Conservation (phyloP, 1,140 invertebrate genomes). For the Mactra quadrangularis region DNA sequence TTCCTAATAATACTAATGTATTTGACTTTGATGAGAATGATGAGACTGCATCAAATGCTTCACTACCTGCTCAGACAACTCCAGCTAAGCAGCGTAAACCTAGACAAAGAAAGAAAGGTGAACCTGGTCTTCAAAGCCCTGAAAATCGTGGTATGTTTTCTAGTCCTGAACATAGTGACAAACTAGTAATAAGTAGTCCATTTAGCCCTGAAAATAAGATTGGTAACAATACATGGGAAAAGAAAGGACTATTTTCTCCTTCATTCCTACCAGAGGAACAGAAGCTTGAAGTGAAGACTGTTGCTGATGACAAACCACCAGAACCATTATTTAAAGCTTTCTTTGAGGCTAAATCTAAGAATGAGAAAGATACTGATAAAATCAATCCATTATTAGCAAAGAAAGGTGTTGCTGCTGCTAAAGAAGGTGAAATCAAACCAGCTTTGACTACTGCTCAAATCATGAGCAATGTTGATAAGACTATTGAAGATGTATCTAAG, state of each 20-base stretch:
- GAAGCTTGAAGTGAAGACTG: constrained; percentile 33
- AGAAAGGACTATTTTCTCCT: constrained; percentile 42
- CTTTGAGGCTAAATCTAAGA: constrained; percentile 53
- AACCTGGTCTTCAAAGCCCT: constrained; percentile 45
- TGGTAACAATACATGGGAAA: constrained; percentile 24
- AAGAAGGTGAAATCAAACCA: constrained; percentile 17
- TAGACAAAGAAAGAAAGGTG: constrained; percentile 54
- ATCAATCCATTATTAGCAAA: constrained; percentile 32
- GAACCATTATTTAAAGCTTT: constrained; percentile 61
- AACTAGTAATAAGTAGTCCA: constrained; percentile 47
- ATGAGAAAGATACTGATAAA: constrained; percentile 47
- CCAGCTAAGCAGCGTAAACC: constrained; percentile 49
- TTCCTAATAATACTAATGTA: constrained; percentile 65
- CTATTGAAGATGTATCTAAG: constrained; percentile 81
- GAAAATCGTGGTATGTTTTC: constrained; percentile 38
- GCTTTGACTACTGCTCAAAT: constrained; percentile 6
- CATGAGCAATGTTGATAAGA: constrained; percentile 78
- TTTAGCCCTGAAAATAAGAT: constrained; percentile 48
- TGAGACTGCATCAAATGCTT: constrained; percentile 58
- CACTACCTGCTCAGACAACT: constrained; percentile 1
- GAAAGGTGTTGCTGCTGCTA: constrained; percentile 13
- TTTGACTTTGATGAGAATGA: constrained; percentile 71
- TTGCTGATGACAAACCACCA: constrained; percentile 53
- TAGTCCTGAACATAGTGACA: constrained; percentile 57
- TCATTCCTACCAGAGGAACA: constrained; percentile 44